Evolutionary conservation across 2,113 vertebrate genomes (phyloP), one percentile per base, ranked within the genome.

Genomic region (Pelusios castaneus): DNA sequence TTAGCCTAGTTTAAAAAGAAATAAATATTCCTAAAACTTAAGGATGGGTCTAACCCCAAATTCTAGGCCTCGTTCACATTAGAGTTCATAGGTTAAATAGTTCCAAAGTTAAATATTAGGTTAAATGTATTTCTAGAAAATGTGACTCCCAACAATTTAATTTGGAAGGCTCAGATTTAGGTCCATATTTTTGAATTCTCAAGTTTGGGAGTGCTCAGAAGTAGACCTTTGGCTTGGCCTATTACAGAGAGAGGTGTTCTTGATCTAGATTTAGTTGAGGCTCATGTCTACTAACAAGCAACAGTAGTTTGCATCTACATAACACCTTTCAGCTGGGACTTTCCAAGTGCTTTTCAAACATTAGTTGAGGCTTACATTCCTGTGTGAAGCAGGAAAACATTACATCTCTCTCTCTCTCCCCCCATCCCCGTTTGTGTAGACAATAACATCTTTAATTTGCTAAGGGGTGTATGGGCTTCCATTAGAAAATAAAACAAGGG

Each of bases 251-350:
- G 41, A 67, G 17, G 34, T 11, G 11, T 43, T 75, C 12, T 75
- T 41, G 3, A 88, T 83, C 38, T 43, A 82, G 55, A 77, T n/a
- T 88, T 60, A 82, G 58, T n/a, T 38, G 41, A 54, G 5, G 13
- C 73, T 90, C 88, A 45, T 94, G n/a, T 93, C 90, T 94, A 86
- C 60, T 14, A 60, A 77, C n/a, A 54, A 91, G 75, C 79, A 87
- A 63, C 22, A 7, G 11, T 41, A 56, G 87, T 85, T 93, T 76
- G 45, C n/a, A 43, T 92, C 83, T 38, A 41, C 49, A 9, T 89
- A 81, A 77, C 77, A 85, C 10, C 31, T 38, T 88, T 92, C 9
- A 82, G 27, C 78, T 75, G n/a, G 89, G 43, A 47, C 94, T 54
- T n/a, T 80, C 45, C 45, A 84, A 93, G 58, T 89, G 14, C 78